phyloP scores from a whole-genome alignment of 2,797 vertebrate species.

The Lutjanus campechanus region DNA sequence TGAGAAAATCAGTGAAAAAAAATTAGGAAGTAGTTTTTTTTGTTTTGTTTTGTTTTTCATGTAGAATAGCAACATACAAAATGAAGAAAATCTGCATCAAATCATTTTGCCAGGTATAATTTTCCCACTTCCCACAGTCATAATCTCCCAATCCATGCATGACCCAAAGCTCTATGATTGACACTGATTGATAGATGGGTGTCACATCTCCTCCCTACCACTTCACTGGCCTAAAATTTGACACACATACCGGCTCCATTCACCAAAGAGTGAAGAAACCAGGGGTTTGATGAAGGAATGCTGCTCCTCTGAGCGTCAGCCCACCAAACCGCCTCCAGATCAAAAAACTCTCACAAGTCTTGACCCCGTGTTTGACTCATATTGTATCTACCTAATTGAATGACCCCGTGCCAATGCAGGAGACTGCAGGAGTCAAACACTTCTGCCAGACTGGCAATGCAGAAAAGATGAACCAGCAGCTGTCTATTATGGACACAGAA shows the following conservation, averaged over 20 bases:
- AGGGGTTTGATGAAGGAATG: conserved; percentile 71
- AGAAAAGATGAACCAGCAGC: conserved; percentile 64
- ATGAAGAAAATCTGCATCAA: neutral
- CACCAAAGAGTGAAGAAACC: conserved; percentile 52
- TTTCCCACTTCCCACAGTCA: neutral
- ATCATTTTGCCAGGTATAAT: neutral
- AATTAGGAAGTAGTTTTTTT: conserved; percentile 2
- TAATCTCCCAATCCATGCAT: neutral
- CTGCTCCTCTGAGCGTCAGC: conserved; percentile 31
- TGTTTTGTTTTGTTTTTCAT: too few species aligned
- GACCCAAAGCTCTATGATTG: neutral
- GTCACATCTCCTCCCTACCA: conserved; percentile 2
- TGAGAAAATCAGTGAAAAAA: conserved; percentile 29
- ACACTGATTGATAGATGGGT: conserved; percentile 28
- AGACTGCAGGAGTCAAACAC: conserved; percentile 66
- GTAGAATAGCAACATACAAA: neutral
- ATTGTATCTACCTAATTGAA: conserved; percentile 71
- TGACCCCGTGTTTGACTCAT: conserved; percentile 70
- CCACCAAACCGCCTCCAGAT: conserved; percentile 32
- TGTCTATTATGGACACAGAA: conserved; percentile 57
- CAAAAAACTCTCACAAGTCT: conserved; percentile 41
- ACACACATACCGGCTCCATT: conserved; percentile 34
- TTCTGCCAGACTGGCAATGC: conserved; percentile 42
- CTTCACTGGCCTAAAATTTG: conserved; percentile 29
- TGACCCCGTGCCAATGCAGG: conserved; percentile 55